Conservation (phyloP, 2,113 vertebrate genomes). For the Muntiacus muntjak region DNA sequence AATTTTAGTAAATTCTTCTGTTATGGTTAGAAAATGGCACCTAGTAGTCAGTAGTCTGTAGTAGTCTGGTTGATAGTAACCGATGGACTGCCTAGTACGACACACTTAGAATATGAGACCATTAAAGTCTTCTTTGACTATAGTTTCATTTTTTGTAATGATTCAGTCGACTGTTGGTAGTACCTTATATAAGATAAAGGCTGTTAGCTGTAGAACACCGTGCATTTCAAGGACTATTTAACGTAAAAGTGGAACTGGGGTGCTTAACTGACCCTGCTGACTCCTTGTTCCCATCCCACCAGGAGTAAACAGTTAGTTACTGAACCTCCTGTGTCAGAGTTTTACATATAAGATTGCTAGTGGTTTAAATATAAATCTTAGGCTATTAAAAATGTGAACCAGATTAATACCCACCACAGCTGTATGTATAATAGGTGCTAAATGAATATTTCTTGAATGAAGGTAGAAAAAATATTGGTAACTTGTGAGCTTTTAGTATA, state of each 20-base stretch:
- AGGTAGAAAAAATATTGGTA: background rate
- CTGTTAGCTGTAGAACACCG: background rate
- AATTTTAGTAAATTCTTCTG: background rate
- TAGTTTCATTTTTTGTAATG: background rate
- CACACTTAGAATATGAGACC: background rate
- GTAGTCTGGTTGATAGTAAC: background rate
- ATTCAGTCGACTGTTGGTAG: background rate
- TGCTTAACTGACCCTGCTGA: background rate
- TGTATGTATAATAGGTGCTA: background rate
- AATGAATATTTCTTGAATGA: background rate
- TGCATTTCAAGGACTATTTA: background rate
- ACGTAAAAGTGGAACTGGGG: background rate
- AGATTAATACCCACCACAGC: background rate
- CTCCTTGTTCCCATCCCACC: background rate
- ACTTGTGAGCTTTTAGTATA: background rate
- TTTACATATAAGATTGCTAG: background rate
- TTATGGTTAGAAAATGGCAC: background rate
- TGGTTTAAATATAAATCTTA: constrained; percentile 21
- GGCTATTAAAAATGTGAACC: background rate
- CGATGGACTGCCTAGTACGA: background rate
- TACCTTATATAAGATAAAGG: background rate
- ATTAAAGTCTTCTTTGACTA: background rate
- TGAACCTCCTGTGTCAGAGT: background rate
- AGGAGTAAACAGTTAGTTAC: background rate
- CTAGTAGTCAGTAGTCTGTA: background rate